Conservation (phyloP, 2,888 invertebrate genomes). For the Glyphotaelius pellucidus region DNA sequence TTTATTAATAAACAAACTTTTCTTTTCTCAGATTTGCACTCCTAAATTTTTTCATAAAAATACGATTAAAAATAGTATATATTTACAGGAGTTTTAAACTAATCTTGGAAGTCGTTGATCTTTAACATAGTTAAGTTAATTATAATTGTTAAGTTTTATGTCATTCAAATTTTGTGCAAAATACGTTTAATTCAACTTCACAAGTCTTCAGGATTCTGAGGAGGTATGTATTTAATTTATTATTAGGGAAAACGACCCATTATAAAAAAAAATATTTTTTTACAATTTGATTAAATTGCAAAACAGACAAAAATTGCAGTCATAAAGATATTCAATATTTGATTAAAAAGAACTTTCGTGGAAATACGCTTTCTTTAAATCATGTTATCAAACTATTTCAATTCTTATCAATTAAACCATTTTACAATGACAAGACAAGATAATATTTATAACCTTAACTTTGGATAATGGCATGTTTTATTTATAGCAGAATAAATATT, state of each 20-base stretch:
- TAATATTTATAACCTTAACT: not conserved
- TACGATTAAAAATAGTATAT: not conserved
- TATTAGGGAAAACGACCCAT: not conserved
- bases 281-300: no score
- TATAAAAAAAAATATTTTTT: not conserved
- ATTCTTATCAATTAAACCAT: not conserved
- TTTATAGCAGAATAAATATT: not conserved
- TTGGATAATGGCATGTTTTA: not conserved
- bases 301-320: not conserved
- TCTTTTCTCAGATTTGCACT: not conserved
- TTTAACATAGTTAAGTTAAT: not conserved
- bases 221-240: not conserved
- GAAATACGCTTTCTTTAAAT: not conserved
- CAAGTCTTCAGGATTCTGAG: not conserved
- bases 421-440: not conserved
- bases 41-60: not conserved
- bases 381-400: not conserved
- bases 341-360: not conserved
- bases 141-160: not conserved
- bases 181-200: not conserved
- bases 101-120: not conserved
- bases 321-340: not conserved
- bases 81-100: not conserved
- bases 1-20: slow-evolving; percentile 27
- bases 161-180: not conserved